A percentile compares a stretch with the other conserved stretches of the same genome.
phyloP scores from a whole-genome alignment of 2,797 vertebrate species.

The Hippocampus kuda region DNA sequence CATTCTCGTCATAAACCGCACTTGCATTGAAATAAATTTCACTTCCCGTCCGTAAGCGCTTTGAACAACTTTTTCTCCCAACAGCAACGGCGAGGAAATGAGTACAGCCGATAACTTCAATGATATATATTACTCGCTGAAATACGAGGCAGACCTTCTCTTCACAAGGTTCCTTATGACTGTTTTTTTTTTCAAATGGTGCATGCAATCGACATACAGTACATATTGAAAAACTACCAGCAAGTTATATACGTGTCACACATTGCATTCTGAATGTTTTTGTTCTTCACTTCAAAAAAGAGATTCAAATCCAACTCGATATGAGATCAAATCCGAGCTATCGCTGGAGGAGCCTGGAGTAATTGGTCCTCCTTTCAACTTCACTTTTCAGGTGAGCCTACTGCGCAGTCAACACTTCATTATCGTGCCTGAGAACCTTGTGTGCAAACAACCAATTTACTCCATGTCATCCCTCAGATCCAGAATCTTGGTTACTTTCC shows the following conservation, averaged over 20 bases:
- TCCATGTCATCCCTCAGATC: constrained; percentile 61
- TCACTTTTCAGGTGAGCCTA: constrained; percentile 77
- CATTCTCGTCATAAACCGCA: background rate
- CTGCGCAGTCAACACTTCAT: background rate
- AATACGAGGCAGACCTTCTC: constrained; percentile 87
- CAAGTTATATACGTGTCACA: background rate
- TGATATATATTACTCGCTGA: constrained; percentile 77
- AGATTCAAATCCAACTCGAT: constrained; percentile 64
- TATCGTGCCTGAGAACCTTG: background rate
- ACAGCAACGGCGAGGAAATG: constrained; percentile 85
- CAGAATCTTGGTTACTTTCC: constrained; percentile 93
- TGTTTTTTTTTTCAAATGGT: background rate
- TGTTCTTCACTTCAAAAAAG: constrained; percentile 49
- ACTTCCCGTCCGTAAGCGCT: background rate
- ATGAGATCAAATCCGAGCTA: constrained; percentile 75
- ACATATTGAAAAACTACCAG: no score
- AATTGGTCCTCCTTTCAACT: constrained; percentile 76
- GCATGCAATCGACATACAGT: background rate
- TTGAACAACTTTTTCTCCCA: constrained; percentile 16
- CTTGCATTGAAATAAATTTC: background rate
- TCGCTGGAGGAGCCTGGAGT: constrained; percentile 73
- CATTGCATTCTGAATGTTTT: constrained; percentile 2
- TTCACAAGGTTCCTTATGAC: constrained; percentile 78
- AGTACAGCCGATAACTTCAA: constrained; percentile 77
- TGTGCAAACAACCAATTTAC: no score